phyloP scores from a whole-genome alignment of 2,113 vertebrate species.

The Sebastes fasciatus region DNA sequence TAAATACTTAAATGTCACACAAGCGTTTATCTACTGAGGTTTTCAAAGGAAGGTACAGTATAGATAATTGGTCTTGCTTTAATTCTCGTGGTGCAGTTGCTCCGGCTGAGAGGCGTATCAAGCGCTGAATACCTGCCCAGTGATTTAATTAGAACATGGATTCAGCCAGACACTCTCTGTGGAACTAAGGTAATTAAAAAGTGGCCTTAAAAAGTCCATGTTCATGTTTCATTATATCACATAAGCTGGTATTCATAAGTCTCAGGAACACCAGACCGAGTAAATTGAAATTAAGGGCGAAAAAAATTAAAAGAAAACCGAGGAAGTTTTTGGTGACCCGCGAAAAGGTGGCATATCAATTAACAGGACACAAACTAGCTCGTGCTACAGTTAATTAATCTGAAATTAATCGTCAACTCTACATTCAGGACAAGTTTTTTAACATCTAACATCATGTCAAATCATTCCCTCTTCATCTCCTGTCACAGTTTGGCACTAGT shows the following conservation, averaged over 20 bases:
- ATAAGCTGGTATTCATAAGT: constrained; percentile 24
- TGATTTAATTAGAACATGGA: constrained; percentile 62
- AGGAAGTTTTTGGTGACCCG: neutral
- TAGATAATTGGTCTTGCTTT: constrained; percentile 41
- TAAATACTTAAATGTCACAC: constrained; percentile 50
- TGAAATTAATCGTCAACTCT: neutral
- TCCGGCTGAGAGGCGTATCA: constrained; percentile 43
- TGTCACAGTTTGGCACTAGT: neutral
- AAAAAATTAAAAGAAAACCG: neutral
- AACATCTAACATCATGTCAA: neutral
- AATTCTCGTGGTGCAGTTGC: constrained; percentile 3
- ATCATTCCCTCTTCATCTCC: neutral
- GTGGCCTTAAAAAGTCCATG: constrained; percentile 29
- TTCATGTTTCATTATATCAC: constrained; percentile 39
- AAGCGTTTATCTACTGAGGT: constrained; percentile 24
- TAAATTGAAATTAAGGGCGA: constrained; percentile 6
- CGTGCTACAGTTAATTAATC: neutral
- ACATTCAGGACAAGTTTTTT: neutral
- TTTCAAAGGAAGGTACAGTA: constrained; percentile 20
- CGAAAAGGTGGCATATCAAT: neutral
- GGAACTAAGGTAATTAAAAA: constrained; percentile 59
- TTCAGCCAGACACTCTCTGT: constrained; percentile 44
- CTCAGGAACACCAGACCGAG: neutral
- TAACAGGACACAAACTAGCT: neutral
- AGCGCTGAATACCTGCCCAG: constrained; percentile 49